These are phyloP conservation scores for Maconellicoccus hirsutus DNA, from an alignment of 1,140 invertebrate species.

Conservation along the genomic window DNA sequence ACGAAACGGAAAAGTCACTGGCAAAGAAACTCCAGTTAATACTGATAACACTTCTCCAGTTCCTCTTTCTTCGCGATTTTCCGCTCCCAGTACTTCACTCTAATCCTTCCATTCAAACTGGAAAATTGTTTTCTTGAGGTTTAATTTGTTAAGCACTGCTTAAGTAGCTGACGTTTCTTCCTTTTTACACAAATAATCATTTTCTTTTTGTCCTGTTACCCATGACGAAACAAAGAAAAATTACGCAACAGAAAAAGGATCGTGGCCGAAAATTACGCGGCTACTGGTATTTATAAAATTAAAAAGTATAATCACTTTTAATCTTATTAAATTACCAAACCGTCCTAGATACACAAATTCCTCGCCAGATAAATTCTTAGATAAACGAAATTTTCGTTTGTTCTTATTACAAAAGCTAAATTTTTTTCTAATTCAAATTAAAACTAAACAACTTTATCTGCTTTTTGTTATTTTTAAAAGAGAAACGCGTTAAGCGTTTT, in stretches of 20 bases:
- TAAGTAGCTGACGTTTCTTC: slow-evolving; percentile 22
- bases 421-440: slow-evolving; percentile 18
- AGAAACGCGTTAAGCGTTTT: neutral
- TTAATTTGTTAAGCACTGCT: slow-evolving; percentile 21
- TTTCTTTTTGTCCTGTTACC: slow-evolving; percentile 8
- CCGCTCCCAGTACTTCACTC: slow-evolving; percentile 8
- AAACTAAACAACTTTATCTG: slow-evolving; percentile 17
- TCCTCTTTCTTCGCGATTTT: slow-evolving; percentile 13
- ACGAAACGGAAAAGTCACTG: slow-evolving; percentile 22
- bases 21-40: slow-evolving; percentile 21
- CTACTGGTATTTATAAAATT: slow-evolving; percentile 20
- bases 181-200: slow-evolving; percentile 18
- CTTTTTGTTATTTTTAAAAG: slow-evolving; percentile 12
- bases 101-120: slow-evolving; percentile 16
- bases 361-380: neutral
- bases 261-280: slow-evolving; percentile 3
- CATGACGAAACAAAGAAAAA: slow-evolving; percentile 12
- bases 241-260: neutral
- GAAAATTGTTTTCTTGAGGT: slow-evolving; percentile 22
- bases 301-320: slow-evolving; percentile 18
- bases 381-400: slow-evolving; percentile 20
- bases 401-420: neutral
- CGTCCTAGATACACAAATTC: neutral
- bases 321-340: slow-evolving; percentile 16
- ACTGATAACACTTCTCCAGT: slow-evolving; percentile 17